These are phyloP conservation scores for Coryphaenoides rupestris DNA, from an alignment of 2,113 vertebrate genomes.

Conservation along the genomic window DNA sequence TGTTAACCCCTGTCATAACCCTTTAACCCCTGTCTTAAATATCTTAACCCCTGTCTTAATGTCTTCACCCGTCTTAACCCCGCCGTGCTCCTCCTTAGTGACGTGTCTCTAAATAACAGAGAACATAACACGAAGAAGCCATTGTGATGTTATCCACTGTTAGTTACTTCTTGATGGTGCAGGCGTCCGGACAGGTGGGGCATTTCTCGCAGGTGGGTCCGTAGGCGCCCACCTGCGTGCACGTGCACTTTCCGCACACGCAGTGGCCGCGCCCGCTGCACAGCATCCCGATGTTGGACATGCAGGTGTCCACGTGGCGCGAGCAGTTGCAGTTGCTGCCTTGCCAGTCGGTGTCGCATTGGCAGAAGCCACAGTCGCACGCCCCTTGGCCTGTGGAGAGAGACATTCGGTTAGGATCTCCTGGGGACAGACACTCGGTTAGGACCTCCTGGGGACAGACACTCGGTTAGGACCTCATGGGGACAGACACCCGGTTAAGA, in stretches of 20 bases:
- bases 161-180: conserved; percentile 87
- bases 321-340: conserved; percentile 91
- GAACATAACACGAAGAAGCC: not conserved
- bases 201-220: conserved; percentile 92
- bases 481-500: no score
- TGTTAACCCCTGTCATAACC: no score
- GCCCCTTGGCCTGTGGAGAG: conserved; percentile 80
- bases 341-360: conserved; percentile 85
- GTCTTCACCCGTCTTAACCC: no score
- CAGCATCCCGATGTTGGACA: conserved; percentile 80
- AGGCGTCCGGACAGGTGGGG: conserved; percentile 90
- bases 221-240: conserved; percentile 87
- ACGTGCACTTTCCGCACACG: conserved; percentile 83
- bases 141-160: not conserved
- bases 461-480: no score
- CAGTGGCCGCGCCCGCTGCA: conserved; percentile 88
- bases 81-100: no score
- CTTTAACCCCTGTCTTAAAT: no score
- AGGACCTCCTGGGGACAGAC: no score
- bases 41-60: no score
- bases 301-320: conserved; percentile 82
- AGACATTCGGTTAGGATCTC: no score
- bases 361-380: conserved; percentile 86
- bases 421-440: no score
- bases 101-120: no score